Percentiles rank a stretch among this genome's conserved stretches.
Conservation (phyloP, 2,888 invertebrate species). For the Cyclophora punctaria region DNA sequence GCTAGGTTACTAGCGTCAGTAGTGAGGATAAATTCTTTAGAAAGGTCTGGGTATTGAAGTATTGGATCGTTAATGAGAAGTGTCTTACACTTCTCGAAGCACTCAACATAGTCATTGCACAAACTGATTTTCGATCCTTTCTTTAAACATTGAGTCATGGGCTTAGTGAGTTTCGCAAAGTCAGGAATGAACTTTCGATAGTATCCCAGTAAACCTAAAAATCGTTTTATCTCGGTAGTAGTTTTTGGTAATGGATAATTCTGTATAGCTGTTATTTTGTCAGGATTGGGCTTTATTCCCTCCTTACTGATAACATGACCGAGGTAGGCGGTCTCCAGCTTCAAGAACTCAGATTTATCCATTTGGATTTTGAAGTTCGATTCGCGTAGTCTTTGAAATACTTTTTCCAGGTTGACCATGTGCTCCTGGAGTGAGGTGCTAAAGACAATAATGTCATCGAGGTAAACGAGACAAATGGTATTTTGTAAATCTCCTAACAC, state of each 20-base stretch:
- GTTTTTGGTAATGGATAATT: slow-evolving; percentile 22
- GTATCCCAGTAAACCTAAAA: slow-evolving; percentile 37
- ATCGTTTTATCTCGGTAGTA: slow-evolving; percentile 24
- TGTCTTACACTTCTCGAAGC: slow-evolving; percentile 10
- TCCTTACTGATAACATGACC: slow-evolving; percentile 27
- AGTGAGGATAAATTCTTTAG: slow-evolving; percentile 16
- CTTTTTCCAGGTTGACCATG: neutral
- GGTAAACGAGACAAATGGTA: slow-evolving; percentile 13
- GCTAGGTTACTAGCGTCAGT: slow-evolving; percentile 21
- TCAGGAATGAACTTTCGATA: slow-evolving; percentile 35
- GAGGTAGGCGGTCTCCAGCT: slow-evolving; percentile 15
- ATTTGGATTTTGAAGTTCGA: slow-evolving; percentile 14
- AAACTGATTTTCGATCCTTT: slow-evolving; percentile 4
- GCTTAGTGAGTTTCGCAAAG: slow-evolving; percentile 24
- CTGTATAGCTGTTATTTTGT: slow-evolving; percentile 22
- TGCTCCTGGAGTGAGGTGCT: too few relatives aligned
- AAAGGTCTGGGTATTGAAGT: slow-evolving; percentile 14
- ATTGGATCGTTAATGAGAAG: neutral
- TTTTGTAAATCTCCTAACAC: neutral
- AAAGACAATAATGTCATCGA: slow-evolving; percentile 18
- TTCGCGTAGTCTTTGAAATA: slow-evolving; percentile 11
- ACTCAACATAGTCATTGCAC: slow-evolving; percentile 6
- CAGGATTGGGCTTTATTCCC: slow-evolving; percentile 23
- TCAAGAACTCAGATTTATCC: too few relatives aligned
- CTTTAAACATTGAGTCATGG: too few relatives aligned